Base-by-base conservation (phyloP, 2,113 vertebrate genomes). In the Dolichotis patagonum region DNA sequence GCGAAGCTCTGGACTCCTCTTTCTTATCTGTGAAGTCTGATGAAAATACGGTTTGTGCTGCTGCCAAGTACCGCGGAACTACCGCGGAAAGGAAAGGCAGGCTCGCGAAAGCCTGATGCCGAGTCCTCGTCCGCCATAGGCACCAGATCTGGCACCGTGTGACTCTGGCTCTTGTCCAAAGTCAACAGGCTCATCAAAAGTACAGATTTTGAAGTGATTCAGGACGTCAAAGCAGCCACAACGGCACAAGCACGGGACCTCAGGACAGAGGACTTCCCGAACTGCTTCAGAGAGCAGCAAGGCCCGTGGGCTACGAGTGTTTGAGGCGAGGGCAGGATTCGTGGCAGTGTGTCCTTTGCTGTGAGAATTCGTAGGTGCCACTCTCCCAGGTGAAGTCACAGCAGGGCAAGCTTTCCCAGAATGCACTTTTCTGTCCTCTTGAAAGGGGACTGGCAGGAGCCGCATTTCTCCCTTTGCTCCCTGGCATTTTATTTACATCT, bases 21-120 rank as follows among this genome's bases (percentile, higher is more conserved):
- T 38, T 24, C 20, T 3, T 73, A n/a, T 10, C 69, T 71, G 20
- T 71, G 69, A 41, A 41, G n/a, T 73, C 1, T 10, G 69, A 41
- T 73, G 69, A 38, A 11, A 73, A 24, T 24, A 73, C 24, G 9
- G 69, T 11, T n/a, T 24, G 22, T 24, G 38, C 20, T 41, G 65
- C 65, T 69, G 69, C 69, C 20, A 4, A 24, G 19, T 22, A 38
- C 69, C 69, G 10, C 3, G 8, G 16, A 10, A n/a, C n/a, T n/a
- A n/a, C n/a, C n/a, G n/a, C n/a, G n/a, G n/a, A n/a, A 71, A 2
- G 20, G n/a, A 24, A 71, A 38, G n/a, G 69, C n/a, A 24, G 67
- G 35, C n/a, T 41, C n/a, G 1, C 12, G 4, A 41, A 71, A 19
- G 1, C 20, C 4, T 38, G 67, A 24, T 1, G 0, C 7, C 5